Conservation (phyloP, 2,113 vertebrate genomes). For the Malaclemys terrapin region DNA sequence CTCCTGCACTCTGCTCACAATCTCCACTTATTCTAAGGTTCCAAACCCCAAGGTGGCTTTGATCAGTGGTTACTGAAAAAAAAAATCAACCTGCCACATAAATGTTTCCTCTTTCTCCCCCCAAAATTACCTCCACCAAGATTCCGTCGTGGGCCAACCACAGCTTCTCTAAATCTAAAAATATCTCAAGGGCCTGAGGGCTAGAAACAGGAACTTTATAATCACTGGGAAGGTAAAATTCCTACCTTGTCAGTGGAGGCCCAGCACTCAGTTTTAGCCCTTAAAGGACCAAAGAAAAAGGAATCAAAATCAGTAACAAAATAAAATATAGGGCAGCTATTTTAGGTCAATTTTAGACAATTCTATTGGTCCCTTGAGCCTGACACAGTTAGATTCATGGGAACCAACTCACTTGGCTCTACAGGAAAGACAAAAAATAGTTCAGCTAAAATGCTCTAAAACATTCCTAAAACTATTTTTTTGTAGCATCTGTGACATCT, state of each 20-base stretch:
- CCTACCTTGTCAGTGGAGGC: not conserved
- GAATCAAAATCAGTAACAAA: not conserved
- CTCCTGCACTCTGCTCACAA: not conserved
- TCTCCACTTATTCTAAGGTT: not conserved
- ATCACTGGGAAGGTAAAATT: not conserved
- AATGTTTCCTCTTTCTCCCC: not conserved
- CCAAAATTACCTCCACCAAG: not conserved
- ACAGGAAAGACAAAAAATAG: not conserved
- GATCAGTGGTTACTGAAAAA: not conserved
- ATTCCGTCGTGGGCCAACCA: not conserved
- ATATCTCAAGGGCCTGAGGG: not conserved
- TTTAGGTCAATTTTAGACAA: not conserved
- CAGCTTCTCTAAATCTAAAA: not conserved
- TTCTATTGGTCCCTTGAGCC: not conserved
- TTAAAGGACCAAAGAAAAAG: not conserved
- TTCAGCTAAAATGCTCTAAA: not conserved
- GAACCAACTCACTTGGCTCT: rapidly evolving
- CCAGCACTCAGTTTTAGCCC: not conserved
- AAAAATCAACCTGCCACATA: not conserved
- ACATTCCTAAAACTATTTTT: not conserved
- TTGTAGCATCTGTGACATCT: not conserved
- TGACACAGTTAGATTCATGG: not conserved
- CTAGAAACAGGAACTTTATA: rapidly evolving
- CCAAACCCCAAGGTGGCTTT: not conserved
- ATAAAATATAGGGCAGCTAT: not conserved